Base-by-base conservation (phyloP, 2,797 vertebrate species). In the Fundulus diaphanus region DNA sequence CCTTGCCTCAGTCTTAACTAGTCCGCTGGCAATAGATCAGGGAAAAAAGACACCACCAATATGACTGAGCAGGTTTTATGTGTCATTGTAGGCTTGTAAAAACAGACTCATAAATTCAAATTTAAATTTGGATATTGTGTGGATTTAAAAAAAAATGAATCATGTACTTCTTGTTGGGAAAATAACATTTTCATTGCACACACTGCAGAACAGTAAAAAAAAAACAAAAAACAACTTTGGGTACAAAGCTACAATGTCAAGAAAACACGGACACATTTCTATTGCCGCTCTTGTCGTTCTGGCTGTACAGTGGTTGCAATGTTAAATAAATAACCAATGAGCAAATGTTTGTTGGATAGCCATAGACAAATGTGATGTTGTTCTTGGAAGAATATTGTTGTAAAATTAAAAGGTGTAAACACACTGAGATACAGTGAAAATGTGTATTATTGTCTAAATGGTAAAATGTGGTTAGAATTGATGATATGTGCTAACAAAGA, bases 1-100 rank as follows among this genome's bases (percentile, higher is more conserved):
- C 46, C 72, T 54, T 33, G 49, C 65, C 27, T 44, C 27, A 73
- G 74, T 71, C 73, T 56, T 44, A 77, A 78, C 75, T 70, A 37
- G 35, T n/a, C 63, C 46, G 3, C 13, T 65, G 69, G 54, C 40
- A 40, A 63, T 56, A 69, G 72, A 81, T 70, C 13, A 66, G 18
- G 3, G 9, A 7, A 79, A 67, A 68, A 42, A 78, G 13, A 73
- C 57, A 51, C 11, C 11, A n/a, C 48, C 42, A 57, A 48, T 68
- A 81, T 9, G 24, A 27, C 46, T 71, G n/a, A 27, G 6, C 46
- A 33, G 46, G 49, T 35, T 76, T 76, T 74, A 61, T 74, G n/a
- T 9, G 11, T 67, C 40, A 59, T 8, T 27, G 24, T 37, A 57
- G 61, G 31, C 27, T 46, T 59, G 31, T 24, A 61, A 68, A 48